phyloP scores from a whole-genome alignment of 2,113 vertebrate species.

The Osmerus eperlanus region DNA sequence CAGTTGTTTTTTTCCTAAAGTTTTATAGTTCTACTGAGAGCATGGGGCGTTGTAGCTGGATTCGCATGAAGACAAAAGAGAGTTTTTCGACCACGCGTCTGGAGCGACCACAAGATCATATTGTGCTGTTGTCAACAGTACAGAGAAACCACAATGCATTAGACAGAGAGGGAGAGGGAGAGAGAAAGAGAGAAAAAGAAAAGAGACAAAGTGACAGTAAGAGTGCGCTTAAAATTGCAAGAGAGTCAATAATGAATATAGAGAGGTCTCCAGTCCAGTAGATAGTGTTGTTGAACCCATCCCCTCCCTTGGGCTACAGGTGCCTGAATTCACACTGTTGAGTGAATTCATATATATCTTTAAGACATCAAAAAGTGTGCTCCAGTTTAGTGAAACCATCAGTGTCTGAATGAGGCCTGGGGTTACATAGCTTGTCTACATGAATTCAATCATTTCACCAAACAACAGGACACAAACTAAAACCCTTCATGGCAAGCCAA shows the following conservation, averaged over 20 bases:
- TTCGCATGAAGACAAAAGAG: slow-evolving; percentile 29
- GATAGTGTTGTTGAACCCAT: slow-evolving; percentile 2
- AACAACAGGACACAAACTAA: slow-evolving; percentile 24
- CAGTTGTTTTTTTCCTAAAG: slow-evolving; percentile 37
- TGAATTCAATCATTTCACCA: slow-evolving; percentile 10
- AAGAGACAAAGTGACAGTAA: background rate
- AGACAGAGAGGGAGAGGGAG: background rate
- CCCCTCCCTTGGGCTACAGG: slow-evolving; percentile 20
- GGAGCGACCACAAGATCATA: slow-evolving; percentile 32
- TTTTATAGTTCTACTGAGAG: slow-evolving; percentile 12
- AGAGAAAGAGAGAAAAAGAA: background rate
- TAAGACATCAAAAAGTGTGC: background rate
- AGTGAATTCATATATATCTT: background rate
- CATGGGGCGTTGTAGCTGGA: slow-evolving; percentile 29
- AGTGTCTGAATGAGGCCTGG: slow-evolving; percentile 10
- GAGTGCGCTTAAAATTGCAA: no score
- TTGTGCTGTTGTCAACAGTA: slow-evolving; percentile 32
- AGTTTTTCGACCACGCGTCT: slow-evolving; percentile 10
- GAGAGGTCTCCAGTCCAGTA: no score
- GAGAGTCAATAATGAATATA: no score
- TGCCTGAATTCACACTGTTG: slow-evolving; percentile 22
- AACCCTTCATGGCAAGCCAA: slow-evolving; percentile 10
- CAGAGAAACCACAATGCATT: slow-evolving; percentile 17
- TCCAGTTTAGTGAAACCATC: slow-evolving; percentile 27
- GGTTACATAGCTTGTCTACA: slow-evolving; percentile 23